Conservation (phyloP, 1,140 invertebrate genomes). For the Leptestheria dahalacensis region DNA sequence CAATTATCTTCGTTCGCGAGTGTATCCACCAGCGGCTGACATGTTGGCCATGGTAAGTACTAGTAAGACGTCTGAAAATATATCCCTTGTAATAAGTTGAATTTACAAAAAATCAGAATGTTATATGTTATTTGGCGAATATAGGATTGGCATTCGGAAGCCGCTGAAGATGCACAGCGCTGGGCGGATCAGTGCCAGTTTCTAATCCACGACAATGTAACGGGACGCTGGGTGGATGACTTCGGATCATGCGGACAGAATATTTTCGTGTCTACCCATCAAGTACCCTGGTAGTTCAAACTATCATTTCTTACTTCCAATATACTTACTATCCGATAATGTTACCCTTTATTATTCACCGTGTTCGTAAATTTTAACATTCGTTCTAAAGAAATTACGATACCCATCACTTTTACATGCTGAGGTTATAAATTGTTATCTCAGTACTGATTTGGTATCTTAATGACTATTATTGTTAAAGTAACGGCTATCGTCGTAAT, state of each 20-base stretch:
- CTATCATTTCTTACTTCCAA: neutral
- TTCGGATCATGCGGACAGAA: constrained; percentile 66
- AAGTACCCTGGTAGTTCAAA: constrained; percentile 55
- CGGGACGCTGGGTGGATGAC: constrained; percentile 44
- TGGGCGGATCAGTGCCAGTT: constrained; percentile 56
- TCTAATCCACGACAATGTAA: constrained; percentile 49
- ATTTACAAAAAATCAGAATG: neutral
- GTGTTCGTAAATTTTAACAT: too few species aligned
- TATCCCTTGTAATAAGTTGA: neutral
- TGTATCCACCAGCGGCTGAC: constrained; percentile 54
- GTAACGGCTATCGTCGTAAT: too few species aligned
- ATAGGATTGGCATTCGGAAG: constrained; percentile 20
- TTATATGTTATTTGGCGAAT: neutral
- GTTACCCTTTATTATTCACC: neutral
- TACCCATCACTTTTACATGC: too few species aligned
- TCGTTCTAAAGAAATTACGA: too few species aligned
- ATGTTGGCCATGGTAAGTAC: constrained; percentile 58
- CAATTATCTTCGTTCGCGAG: constrained; percentile 57
- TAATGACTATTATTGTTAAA: too few species aligned
- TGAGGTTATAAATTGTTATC: too few species aligned
- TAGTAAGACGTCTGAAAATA: neutral
- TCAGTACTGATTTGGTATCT: too few species aligned
- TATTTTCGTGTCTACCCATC: constrained; percentile 60
- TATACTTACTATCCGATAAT: neutral
- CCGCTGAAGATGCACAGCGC: constrained; percentile 37